Evolutionary conservation across 2,888 invertebrate species (phyloP).

Genomic region (Trichacis sp.): DNA sequence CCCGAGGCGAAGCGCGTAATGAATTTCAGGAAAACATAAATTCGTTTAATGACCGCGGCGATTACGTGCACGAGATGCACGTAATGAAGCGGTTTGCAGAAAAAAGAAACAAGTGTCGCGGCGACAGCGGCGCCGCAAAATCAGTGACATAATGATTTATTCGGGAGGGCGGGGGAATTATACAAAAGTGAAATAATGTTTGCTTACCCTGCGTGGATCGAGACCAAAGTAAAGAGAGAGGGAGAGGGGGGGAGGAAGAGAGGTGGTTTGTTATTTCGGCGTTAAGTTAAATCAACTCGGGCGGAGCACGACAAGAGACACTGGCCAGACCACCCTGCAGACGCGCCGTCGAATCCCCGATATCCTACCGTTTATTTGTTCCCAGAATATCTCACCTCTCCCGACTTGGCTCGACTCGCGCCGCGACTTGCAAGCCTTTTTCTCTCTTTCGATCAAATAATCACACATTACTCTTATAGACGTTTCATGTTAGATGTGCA

Average conservation of each 20-base stretch:
- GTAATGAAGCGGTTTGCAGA: not conserved
- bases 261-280: slow-evolving; percentile 38
- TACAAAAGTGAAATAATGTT: slow-evolving; percentile 23
- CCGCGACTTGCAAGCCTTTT: not conserved
- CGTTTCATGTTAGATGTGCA: too few species aligned
- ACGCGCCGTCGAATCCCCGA: slow-evolving; percentile 30
- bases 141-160: slow-evolving; percentile 4
- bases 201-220: slow-evolving; percentile 16
- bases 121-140: too few species aligned
- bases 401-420: slow-evolving; percentile 19
- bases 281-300: slow-evolving; percentile 31
- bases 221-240: slow-evolving; percentile 1
- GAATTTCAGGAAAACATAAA: slow-evolving; percentile 52
- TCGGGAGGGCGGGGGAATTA: not conserved
- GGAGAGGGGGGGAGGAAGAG: slow-evolving; percentile 3
- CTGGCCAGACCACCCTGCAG: slow-evolving; percentile 63
- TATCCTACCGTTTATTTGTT: slow-evolving; percentile 16
- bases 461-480: too few species aligned
- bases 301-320: slow-evolving; percentile 60
- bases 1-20: slow-evolving; percentile 22
- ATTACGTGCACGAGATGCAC: slow-evolving; percentile 50
- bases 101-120: too few species aligned
- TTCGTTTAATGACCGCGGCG: slow-evolving; percentile 49
- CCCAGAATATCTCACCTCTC: slow-evolving; percentile 40
- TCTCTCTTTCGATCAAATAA: too few species aligned